A percentile compares a stretch with the other conserved stretches of the same genome.
Conservation (phyloP, 2,888 invertebrate genomes). For the Orchesellides sinensis region DNA sequence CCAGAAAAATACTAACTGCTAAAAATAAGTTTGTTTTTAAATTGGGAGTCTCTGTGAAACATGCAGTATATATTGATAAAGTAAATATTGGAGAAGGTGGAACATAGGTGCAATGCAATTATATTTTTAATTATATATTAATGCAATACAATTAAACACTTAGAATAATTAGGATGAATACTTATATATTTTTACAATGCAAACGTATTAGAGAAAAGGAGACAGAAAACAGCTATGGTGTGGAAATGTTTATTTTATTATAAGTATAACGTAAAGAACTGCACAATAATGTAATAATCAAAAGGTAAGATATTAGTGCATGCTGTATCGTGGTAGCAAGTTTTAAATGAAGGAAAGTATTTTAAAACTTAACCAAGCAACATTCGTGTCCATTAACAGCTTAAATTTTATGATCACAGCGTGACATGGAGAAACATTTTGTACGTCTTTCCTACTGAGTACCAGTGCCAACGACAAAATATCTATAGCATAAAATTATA, state of each 20-base stretch:
- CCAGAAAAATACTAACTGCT: too few relatives aligned
- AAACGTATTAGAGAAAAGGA: slow-evolving; percentile 16
- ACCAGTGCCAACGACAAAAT: slow-evolving; percentile 46
- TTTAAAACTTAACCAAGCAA: too few relatives aligned
- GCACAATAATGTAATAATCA: not conserved
- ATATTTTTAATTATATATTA: slow-evolving; percentile 37
- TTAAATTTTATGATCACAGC: too few relatives aligned
- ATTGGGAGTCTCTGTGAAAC: too few relatives aligned
- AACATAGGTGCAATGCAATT: slow-evolving; percentile 52
- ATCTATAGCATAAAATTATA: not conserved
- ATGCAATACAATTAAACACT: not conserved
- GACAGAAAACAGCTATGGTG: not conserved
- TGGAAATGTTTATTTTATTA: slow-evolving; percentile 9
- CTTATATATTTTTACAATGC: slow-evolving; percentile 49
- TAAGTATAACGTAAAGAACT: not conserved
- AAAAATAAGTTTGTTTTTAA: too few relatives aligned
- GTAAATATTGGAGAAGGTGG: not conserved
- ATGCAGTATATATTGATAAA: too few relatives aligned
- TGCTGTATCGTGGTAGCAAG: too few relatives aligned
- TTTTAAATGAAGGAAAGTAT: too few relatives aligned
- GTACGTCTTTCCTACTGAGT: slow-evolving; percentile 20
- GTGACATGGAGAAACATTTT: not conserved
- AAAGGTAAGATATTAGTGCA: not conserved
- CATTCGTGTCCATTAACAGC: too few relatives aligned
- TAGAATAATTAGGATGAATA: not conserved